Evolutionary conservation across 2,797 vertebrate genomes (phyloP), one percentile per base, ranked within the genome.

Genomic region (Silurus aristotelis): DNA sequence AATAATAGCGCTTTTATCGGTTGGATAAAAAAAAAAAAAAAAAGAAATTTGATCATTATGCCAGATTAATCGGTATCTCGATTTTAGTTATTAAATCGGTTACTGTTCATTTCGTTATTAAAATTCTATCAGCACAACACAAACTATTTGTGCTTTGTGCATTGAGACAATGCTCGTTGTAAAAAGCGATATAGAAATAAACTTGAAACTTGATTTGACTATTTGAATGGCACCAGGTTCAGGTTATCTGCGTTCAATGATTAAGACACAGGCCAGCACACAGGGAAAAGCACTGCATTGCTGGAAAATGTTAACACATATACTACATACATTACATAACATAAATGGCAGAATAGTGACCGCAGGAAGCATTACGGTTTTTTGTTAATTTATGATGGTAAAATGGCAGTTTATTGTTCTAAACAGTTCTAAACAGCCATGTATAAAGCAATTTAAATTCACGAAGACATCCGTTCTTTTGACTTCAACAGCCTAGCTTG

Each of bases 181-280:
- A 4, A 38, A 38, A 38, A 38, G 3, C 38, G 38, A 2, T 38
- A 4, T 38, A 38, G 38, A 38, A 38, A 38, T 38, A 38, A 38
- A 38, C 38, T 38, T 38, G 38, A 38, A 38, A 38, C 38, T 38
- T 38, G 38, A 38, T 38, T 38, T 38, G 38, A 13, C 20, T 48
- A 97, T 96, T 96, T 96, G 96, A 94, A 94, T 94, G 95, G 96
- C 96, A 94, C 90, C 95, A 96, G 95, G 92, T 92, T 92, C 89
- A 86, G 88, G 89, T 90, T 75, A 84, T 90, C 91, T 85, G 84
- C 84, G 90, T 93, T 89, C 92, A 93, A 92, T 91, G 89, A 83
- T 87, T 90, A 88, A 86, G 68, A 46, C 60, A 55, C 48, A 66
- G 84, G 83, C 83, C 90, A 87, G 87, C 55, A 87, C 64, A 89